Evolutionary conservation across 2,888 invertebrate genomes (phyloP).

Genomic region (Prosapia bicincta): DNA sequence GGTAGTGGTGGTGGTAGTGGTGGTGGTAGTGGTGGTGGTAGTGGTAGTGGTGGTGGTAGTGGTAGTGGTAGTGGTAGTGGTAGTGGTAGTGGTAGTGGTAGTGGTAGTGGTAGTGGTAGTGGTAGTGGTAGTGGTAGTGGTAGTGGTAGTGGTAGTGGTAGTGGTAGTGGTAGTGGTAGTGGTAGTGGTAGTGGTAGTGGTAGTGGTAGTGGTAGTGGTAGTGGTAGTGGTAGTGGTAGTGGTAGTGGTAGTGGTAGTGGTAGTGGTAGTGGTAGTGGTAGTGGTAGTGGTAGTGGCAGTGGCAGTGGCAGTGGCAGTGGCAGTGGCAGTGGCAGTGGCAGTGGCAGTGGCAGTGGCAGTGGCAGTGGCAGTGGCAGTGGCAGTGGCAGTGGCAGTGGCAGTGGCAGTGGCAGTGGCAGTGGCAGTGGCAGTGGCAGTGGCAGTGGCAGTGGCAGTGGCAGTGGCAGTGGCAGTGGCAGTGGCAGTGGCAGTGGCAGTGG

Average conservation of each 20-base stretch:
- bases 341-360: neutral
- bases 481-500: neutral
- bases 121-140: neutral
- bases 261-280: neutral
- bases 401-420: neutral
- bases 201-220: neutral
- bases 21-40: neutral
- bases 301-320: neutral
- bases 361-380: neutral
- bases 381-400: neutral
- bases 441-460: neutral
- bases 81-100: slow-evolving; percentile 4
- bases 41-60: neutral
- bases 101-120: neutral
- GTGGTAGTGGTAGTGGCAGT: neutral
- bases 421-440: neutral
- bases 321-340: neutral
- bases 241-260: neutral
- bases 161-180: neutral
- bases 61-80: neutral
- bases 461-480: neutral
- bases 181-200: slow-evolving; percentile 2
- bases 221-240: slow-evolving; percentile 4
- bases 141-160: slow-evolving; percentile 3
- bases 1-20: neutral